Base-by-base conservation (phyloP, 2,113 vertebrate genomes). In the Puntigrus tetrazona region DNA sequence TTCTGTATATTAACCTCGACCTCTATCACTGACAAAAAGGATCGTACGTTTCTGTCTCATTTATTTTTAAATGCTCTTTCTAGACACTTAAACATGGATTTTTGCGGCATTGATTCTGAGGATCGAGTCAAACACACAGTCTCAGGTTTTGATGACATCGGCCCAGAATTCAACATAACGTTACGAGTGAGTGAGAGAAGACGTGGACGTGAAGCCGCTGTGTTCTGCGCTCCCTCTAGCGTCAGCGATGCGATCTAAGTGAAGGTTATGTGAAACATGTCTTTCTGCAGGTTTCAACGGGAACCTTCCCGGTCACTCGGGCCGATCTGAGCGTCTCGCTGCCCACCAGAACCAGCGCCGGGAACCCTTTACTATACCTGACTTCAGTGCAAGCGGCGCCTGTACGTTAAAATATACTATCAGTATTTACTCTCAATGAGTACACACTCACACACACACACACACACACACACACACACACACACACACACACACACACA, bases 121-220 rank as follows among this genome's bases (percentile, higher is more conserved):
- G 88, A 74, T 78, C 90, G 85, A 82, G 89, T 93, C 78, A 91
- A 89, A 88, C 93, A 93, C 25, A 41, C 50, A 1, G 88, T 96
- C 81, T 94, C 91, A 81, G 91, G 43, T 86, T 92, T 93, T 84
- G 91, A 94, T 91, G 96, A 96, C 81, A 95, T 97, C 88, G 96
- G 96, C 27, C 95, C 95, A 52, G 86, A 86, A 0, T 95, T 96
- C 85, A 91, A 52, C 63, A 50, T 82, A 16, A 0, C 22, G 1
- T 82, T 82, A 70, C 20, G 29, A 52, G 79, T 82, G 22, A 82
- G 65, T 70, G 45, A 57, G n/a, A n/a, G n/a, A n/a, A n/a, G n/a
- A n/a, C n/a, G n/a, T n/a, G n/a, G n/a, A n/a, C n/a, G n/a, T n/a
- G n/a, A n/a, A n/a, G n/a, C n/a, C n/a, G n/a, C n/a, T n/a, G n/a